Base-by-base conservation (phyloP, 2,888 invertebrate genomes). In the Tachystola acroxantha region DNA sequence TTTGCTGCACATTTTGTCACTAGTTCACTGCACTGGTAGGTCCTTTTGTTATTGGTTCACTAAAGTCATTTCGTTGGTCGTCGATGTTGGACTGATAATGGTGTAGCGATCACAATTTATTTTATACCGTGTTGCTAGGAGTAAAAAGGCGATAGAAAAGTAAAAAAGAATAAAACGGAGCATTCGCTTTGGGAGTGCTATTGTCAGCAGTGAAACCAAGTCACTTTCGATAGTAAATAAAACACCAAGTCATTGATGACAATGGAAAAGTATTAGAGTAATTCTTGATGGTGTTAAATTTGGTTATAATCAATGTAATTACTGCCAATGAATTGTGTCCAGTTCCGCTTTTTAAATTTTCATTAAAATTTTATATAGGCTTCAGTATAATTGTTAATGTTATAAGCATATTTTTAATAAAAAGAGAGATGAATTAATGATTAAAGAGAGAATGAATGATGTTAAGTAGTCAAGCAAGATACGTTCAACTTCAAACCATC, bases 51-150 rank as follows among this genome's bases (percentile, higher is more conserved):
- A 32, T 40, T 40, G 34, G 34, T 28, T 34, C 33, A 32, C 40
- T 39, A 36, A 31, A 50, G 46, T 54, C 80, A 82, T 82, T 69
- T 72, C 81, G 58, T 52, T 57, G 46, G 50, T 43, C 43, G 50
- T 44, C 61, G 31, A 45, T 45, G 54, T 49, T 48, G 45, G 49
- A 84, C 82, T 86, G 82, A 68, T 78, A 48, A 47, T 37, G 37
- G 36, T 39, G 48, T 48, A 53, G 51, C 46, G 42, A 48, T 54
- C 46, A 48, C 64, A 62, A 71, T 71, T 75, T 72, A 64, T 81
- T 85, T 74, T 85, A 85, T 85, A 85, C 67, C 49, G 45, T 51
- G 48, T 40, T 45, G 49, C 44, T 48, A 48, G 57, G 45, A 61
- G 65, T 58, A 78, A 69, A 77, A 69, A 69, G 57, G 50, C 34